phyloP scores from a whole-genome alignment of 2,888 invertebrate genomes.

The Metacarcinus magister region DNA sequence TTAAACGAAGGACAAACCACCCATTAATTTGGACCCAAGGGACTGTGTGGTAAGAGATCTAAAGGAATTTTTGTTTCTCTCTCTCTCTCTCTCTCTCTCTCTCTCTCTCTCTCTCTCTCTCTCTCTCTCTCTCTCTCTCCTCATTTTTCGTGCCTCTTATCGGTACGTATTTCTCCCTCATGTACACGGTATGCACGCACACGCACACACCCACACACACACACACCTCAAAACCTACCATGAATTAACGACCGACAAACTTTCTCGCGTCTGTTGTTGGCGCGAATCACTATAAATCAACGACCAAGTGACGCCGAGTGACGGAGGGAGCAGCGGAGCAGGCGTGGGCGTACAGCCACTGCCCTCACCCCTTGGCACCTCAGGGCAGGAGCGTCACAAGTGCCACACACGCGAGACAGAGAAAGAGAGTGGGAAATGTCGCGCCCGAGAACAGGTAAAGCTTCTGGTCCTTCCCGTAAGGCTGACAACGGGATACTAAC shows the following conservation, averaged over 20 bases:
- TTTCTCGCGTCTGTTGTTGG: neutral
- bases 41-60: too few species aligned
- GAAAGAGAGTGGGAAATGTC: neutral
- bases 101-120: neutral
- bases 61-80: neutral
- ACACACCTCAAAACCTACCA: neutral
- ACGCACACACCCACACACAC: neutral
- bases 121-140: conserved; percentile 26
- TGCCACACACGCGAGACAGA: neutral
- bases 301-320: neutral
- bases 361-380: neutral
- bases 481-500: neutral
- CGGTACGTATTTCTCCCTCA: neutral
- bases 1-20: too few species aligned
- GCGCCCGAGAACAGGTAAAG: neutral
- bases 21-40: too few species aligned
- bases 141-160: neutral
- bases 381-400: neutral
- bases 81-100: neutral
- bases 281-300: neutral
- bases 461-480: neutral
- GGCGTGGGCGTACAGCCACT: neutral
- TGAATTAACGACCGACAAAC: neutral
- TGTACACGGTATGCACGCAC: neutral
- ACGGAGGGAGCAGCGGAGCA: neutral